Conservation (phyloP, 2,113 vertebrate species). For the Macroglossus sobrinus region DNA sequence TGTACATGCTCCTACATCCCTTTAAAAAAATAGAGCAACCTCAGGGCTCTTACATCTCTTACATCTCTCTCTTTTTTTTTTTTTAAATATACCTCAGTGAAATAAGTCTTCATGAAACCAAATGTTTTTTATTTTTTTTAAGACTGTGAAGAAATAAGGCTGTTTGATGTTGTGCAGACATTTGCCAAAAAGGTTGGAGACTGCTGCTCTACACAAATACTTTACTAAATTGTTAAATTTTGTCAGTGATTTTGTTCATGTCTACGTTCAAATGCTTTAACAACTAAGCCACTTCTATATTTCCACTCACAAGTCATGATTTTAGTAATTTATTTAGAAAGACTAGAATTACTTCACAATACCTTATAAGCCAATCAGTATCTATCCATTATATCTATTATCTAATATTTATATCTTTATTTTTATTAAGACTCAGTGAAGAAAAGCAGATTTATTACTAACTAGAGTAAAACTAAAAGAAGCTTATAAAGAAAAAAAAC, state of each 20-base stretch:
- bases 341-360: not conserved
- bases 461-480: not conserved
- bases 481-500: not conserved
- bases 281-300: not conserved
- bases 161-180: not conserved
- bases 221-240: not conserved
- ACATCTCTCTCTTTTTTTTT: too few species aligned
- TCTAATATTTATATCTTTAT: not conserved
- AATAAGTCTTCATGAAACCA: not conserved
- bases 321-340: constrained; percentile 1
- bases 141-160: not conserved
- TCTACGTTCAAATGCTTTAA: not conserved
- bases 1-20: not conserved
- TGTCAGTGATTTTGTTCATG: not conserved
- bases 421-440: not conserved
- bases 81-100: not conserved
- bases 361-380: not conserved
- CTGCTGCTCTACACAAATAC: not conserved
- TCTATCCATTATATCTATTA: not conserved
- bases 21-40: not conserved
- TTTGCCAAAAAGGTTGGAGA: not conserved
- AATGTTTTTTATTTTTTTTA: not conserved
- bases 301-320: not conserved
- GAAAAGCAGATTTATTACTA: not conserved
- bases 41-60: not conserved